Conservation (phyloP, 2,113 vertebrate species). For the Ceyx cyanopectus region DNA sequence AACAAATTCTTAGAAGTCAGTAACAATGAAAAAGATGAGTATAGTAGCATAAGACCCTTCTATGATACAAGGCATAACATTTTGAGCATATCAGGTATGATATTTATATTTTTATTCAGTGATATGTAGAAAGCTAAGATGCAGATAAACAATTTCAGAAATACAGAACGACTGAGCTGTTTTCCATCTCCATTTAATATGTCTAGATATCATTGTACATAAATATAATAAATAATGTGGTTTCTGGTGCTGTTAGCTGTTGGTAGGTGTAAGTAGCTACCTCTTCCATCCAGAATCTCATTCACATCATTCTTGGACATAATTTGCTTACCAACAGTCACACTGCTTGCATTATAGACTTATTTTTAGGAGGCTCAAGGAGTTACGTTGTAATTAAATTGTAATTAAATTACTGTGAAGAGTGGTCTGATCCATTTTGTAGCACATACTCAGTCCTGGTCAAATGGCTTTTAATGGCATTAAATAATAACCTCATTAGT, state of each 20-base stretch:
- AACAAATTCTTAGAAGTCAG: neutral
- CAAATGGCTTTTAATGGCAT: neutral
- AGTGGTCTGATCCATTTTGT: neutral
- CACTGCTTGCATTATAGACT: neutral
- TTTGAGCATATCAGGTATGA: neutral
- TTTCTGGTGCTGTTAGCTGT: neutral
- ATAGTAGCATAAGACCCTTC: neutral
- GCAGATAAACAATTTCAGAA: neutral
- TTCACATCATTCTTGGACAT: neutral
- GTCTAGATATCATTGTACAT: neutral
- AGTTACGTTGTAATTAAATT: constrained; percentile 24
- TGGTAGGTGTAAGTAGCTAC: neutral
- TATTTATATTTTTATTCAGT: neutral
- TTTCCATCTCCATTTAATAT: neutral
- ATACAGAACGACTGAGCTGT: neutral
- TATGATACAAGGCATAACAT: neutral
- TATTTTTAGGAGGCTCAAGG: constrained; percentile 44
- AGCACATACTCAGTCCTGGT: neutral
- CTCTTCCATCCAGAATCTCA: neutral
- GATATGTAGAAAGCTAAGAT: neutral
- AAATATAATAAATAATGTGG: neutral
- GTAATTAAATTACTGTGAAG: constrained; percentile 13
- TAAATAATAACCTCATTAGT: neutral
- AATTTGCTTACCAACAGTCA: neutral
- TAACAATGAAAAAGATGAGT: neutral